Evolutionary conservation across 2,888 invertebrate species (phyloP).

Genomic region (Sarcophaga subvicina): DNA sequence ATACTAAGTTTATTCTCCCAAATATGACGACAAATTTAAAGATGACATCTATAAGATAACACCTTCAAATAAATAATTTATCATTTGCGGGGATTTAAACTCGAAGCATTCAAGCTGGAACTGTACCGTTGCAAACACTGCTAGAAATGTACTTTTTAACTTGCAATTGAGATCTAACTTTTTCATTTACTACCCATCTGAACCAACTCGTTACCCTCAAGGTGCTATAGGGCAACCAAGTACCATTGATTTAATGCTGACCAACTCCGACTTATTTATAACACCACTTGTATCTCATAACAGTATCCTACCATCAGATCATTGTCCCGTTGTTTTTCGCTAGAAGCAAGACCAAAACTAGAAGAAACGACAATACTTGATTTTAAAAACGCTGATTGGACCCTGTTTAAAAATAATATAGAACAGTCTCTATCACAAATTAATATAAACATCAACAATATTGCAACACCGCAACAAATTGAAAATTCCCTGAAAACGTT

Average conservation of each 20-base stretch:
- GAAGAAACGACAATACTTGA: neutral
- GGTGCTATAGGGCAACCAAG: neutral
- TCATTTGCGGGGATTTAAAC: neutral
- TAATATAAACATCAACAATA: neutral
- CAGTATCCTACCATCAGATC: conserved; percentile 11
- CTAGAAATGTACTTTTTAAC: neutral
- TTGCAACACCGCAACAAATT: neutral
- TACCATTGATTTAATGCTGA: neutral
- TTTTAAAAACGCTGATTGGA: conserved; percentile 3
- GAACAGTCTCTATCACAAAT: neutral
- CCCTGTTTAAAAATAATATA: neutral
- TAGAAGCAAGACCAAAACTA: neutral
- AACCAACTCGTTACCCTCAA: conserved; percentile 1
- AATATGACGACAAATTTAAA: conserved; percentile 6
- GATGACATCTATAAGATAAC: neutral
- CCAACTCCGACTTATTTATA: conserved; percentile 5
- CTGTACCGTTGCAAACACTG: neutral
- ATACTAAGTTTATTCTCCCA: neutral
- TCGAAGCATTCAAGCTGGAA: conserved; percentile 16
- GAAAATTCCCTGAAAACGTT: neutral
- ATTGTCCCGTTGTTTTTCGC: neutral
- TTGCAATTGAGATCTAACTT: no score
- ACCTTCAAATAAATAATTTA: neutral
- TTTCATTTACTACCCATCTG: neutral
- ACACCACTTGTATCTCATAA: neutral